phyloP scores from a whole-genome alignment of 2,113 vertebrate species.

The Genyomyrus donnyi region DNA sequence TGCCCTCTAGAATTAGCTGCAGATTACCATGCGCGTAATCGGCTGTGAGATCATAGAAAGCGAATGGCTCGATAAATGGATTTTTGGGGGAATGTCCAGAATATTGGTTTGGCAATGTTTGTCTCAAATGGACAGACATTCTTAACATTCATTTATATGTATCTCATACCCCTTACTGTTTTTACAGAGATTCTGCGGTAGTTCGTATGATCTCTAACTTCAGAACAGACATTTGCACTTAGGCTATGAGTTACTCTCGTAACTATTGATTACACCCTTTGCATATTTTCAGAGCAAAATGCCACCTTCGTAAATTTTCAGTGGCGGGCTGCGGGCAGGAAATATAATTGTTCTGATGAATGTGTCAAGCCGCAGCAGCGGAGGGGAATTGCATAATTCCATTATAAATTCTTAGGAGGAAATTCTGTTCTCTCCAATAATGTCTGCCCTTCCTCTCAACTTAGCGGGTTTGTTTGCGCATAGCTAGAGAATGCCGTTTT shows the following conservation, averaged over 20 bases:
- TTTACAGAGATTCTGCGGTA: neutral
- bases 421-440: neutral
- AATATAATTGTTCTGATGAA: neutral
- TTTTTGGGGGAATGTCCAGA: neutral
- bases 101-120: neutral
- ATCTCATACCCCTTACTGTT: neutral
- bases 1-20: neutral
- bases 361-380: neutral
- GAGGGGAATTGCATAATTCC: neutral
- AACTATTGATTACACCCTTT: neutral
- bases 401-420: neutral
- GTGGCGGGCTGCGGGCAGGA: neutral
- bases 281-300: neutral
- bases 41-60: neutral
- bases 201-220: neutral
- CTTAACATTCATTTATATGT: neutral
- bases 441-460: neutral
- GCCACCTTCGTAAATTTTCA: neutral
- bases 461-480: neutral
- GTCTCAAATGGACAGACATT: neutral
- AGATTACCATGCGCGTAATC: neutral
- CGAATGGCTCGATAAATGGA: neutral
- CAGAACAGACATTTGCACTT: neutral
- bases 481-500: neutral
- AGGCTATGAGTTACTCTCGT: neutral